Base-by-base conservation (phyloP, 1,140 invertebrate species). In the Bombus waltoni region DNA sequence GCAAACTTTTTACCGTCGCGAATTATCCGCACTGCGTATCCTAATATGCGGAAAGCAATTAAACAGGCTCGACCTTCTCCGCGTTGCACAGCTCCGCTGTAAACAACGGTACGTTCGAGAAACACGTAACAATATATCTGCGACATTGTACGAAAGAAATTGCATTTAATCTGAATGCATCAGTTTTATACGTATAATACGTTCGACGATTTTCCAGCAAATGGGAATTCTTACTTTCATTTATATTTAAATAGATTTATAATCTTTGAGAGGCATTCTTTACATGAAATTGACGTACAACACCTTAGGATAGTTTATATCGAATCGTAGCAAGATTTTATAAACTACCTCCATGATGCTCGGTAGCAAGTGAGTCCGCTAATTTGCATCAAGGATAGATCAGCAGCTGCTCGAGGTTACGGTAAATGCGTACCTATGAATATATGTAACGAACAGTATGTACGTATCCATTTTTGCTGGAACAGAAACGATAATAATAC, bases 21-120 rank as follows among this genome's bases (percentile, higher is more conserved):
- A 80, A 85, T 80, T 80, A 80, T 65, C 57, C 44, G 66, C 65
- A 47, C 65, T 28, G 62, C 65, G 35, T 70, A 44, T 28, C 74
- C 82, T 83, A 83, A 78, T 71, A 72, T 38, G 53, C 57, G 53
- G 68, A 80, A 65, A 72, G 32, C 38, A 85, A 80, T 79, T 62
- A 80, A 47, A 80, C 68, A 15, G 53, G 25, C n/a, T 62, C 47
- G 18, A 44, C 74, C 47, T 82, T 74, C 44, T 44, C 44, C 70
- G 11, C 53, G 22, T 53, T 53, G 18, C 18, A 53, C 28, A 28
- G 57, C 10, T n/a, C 10, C 42, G 59, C n/a, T n/a, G 62, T 28
- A n/a, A 53, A 42, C 66, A 68, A 71, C 57, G 35, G 57, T 35
- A 42, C 53, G 18, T 22, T 44, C 35, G 40, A 32, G 44, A 81